These are phyloP conservation scores for Hexactinellida sp. DNA, from an alignment of 37 sponge, comb jelly and placozoan species.

Conservation along the genomic window DNA sequence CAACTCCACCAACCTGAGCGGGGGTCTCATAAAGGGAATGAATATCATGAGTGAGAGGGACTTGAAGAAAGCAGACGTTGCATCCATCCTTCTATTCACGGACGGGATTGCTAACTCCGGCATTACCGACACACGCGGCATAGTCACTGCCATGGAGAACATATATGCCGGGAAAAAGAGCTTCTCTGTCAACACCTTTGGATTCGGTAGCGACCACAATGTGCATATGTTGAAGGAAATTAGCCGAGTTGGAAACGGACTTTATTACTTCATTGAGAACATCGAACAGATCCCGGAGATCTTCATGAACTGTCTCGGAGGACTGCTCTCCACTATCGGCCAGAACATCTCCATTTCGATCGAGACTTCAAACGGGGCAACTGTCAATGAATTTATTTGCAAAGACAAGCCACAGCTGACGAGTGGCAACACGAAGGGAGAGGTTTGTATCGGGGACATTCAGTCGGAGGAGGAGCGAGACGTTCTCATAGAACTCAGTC, in stretches of 20 bases:
- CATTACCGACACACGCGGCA: not conserved
- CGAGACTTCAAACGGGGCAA: not conserved
- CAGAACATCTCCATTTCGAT: slow-evolving; percentile 20
- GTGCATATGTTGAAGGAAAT: slow-evolving; percentile 15
- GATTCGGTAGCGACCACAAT: slow-evolving; percentile 19
- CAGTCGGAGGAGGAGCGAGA: slow-evolving; percentile 24
- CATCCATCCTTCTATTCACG: slow-evolving; percentile 20
- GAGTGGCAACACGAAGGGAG: not conserved
- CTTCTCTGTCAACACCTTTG: slow-evolving; percentile 17
- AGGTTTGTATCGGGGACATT: slow-evolving; percentile 5
- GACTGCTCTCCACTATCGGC: slow-evolving; percentile 20
- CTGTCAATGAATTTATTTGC: not conserved
- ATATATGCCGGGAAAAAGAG: not conserved
- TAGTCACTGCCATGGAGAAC: slow-evolving; percentile 2
- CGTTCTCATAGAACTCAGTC: not conserved
- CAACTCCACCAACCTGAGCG: slow-evolving; percentile 20
- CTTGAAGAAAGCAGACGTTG: not conserved
- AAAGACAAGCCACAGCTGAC: not conserved
- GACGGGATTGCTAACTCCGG: slow-evolving; percentile 23
- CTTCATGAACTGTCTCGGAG: slow-evolving; percentile 16
- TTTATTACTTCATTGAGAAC: slow-evolving; percentile 21
- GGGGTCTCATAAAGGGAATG: slow-evolving; percentile 20
- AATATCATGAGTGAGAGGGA: not conserved
- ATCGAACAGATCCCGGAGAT: slow-evolving; percentile 22
- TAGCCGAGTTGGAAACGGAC: not conserved